Conservation (phyloP, 1,140 invertebrate species). For the Araneus ventricosus region DNA sequence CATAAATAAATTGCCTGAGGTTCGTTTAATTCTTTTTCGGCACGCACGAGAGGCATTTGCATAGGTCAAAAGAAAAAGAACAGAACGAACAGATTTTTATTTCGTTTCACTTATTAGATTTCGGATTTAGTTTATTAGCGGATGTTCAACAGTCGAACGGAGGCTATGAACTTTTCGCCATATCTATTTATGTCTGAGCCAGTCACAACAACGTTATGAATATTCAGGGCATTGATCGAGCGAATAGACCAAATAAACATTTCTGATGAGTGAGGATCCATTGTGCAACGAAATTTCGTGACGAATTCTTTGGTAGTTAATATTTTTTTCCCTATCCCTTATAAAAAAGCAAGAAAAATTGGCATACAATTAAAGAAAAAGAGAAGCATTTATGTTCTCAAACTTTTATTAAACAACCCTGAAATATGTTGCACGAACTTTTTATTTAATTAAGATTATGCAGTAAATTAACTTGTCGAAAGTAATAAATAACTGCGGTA, state of each 20-base stretch:
- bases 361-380: background rate
- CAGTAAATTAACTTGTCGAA: no score
- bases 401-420: background rate
- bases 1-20: conserved; percentile 56
- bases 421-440: background rate
- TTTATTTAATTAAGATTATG: background rate
- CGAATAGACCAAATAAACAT: background rate
- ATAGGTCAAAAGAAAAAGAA: conserved; percentile 50
- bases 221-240: conserved; percentile 25
- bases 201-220: conserved; percentile 26
- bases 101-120: conserved; percentile 54
- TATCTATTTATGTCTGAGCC: conserved; percentile 23
- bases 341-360: background rate
- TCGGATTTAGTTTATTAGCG: conserved; percentile 56
- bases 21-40: conserved; percentile 40
- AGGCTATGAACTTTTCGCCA: conserved; percentile 59
- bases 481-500: no score
- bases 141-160: conserved; percentile 56
- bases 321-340: background rate
- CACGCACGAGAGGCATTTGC: conserved; percentile 49
- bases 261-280: background rate
- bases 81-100: conserved; percentile 27
- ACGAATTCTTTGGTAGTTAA: conserved; percentile 1
- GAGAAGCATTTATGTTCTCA: background rate
- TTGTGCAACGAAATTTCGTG: conserved; percentile 1